phyloP scores from a whole-genome alignment of 2,888 invertebrate species.

The Drosophila eohydei region DNA sequence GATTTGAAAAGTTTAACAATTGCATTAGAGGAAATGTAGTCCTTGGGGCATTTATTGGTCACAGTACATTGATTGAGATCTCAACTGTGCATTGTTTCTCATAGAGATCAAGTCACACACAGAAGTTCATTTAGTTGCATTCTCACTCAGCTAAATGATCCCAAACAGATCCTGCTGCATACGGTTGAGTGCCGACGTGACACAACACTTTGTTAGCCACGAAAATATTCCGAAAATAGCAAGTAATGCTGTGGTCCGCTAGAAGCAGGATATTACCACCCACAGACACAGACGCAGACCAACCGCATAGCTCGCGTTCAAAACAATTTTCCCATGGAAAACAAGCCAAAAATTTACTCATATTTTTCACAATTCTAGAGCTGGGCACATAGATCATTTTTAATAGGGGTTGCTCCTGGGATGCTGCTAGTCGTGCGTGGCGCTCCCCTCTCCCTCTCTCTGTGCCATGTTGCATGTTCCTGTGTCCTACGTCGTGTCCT shows the following conservation, averaged over 20 bases:
- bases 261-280: conserved; percentile 53
- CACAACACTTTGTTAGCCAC: conserved; percentile 45
- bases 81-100: conserved; percentile 25
- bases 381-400: conserved; percentile 55
- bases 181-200: conserved; percentile 62
- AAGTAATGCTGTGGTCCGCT: conserved; percentile 43
- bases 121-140: conserved; percentile 33
- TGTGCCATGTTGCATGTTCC: not conserved
- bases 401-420: conserved; percentile 58
- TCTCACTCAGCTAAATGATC: conserved; percentile 63
- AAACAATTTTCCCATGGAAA: conserved; percentile 65
- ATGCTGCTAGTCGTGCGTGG: conserved; percentile 56
- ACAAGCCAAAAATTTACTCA: conserved; percentile 41
- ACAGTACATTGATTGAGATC: conserved; percentile 28
- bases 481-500: conserved; percentile 11
- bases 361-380: conserved; percentile 44
- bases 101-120: conserved; percentile 10
- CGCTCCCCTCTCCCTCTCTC: conserved; percentile 2
- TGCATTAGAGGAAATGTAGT: not conserved
- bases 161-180: conserved; percentile 29
- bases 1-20: not conserved
- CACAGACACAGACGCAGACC: conserved; percentile 31
- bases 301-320: conserved; percentile 20
- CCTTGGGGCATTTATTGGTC: not conserved
- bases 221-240: conserved; percentile 37